Conservation (phyloP, 2,888 invertebrate species). For the Dryadula phaetusa region DNA sequence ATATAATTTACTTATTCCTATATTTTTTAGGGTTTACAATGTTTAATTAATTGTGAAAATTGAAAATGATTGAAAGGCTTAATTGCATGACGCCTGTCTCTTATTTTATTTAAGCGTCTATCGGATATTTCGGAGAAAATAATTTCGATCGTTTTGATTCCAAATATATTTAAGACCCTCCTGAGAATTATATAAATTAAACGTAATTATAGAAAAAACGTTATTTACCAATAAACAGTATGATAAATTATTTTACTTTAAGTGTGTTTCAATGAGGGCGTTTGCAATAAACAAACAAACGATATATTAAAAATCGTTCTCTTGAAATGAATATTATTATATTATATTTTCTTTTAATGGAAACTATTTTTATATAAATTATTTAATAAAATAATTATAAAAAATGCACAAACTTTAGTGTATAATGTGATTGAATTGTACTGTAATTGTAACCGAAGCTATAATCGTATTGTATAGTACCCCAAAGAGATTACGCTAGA, state of each 20-base stretch:
- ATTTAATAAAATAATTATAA: background rate
- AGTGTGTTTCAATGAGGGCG: background rate
- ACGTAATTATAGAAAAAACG: too few relatives aligned
- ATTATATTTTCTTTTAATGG: background rate
- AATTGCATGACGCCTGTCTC: too few relatives aligned
- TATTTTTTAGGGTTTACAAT: too few relatives aligned
- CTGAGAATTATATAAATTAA: background rate
- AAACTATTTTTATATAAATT: too few relatives aligned
- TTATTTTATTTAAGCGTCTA: background rate
- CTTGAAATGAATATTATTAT: background rate
- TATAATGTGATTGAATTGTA: slow-evolving; percentile 4
- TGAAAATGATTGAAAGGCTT: too few relatives aligned
- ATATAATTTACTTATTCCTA: too few relatives aligned
- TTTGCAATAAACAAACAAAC: background rate
- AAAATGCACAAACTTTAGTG: background rate
- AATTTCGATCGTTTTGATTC: background rate
- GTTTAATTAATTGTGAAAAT: too few relatives aligned
- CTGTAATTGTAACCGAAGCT: slow-evolving; percentile 15
- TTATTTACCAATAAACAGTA: too few relatives aligned
- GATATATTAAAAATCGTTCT: background rate
- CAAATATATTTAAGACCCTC: background rate
- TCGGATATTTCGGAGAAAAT: background rate
- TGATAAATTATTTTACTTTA: too few relatives aligned
- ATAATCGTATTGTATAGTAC: slow-evolving; percentile 7
- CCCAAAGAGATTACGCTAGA: slow-evolving; percentile 20